Base-by-base conservation (phyloP, 2,888 invertebrate species). In the Chouioia cunea region DNA sequence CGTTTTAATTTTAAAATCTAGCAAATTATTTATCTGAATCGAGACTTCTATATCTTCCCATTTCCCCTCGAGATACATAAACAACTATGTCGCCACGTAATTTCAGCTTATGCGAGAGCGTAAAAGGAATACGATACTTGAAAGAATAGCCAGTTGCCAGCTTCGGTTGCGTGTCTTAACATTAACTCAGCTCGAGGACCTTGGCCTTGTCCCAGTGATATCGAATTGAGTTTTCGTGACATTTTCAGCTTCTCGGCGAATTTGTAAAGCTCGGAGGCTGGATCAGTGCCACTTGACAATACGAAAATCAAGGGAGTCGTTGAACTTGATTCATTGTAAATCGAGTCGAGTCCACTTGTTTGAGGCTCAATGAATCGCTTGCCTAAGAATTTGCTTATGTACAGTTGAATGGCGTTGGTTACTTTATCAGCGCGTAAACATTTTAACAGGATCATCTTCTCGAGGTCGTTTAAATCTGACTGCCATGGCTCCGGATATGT, bases 121-220 rank as follows among this genome's bases (percentile, higher is more conserved):
- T n/a, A n/a, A n/a, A n/a, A n/a, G n/a, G n/a, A n/a, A n/a, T 27
- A 4, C 27, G 27, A 75, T 79, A 91, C 91, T 88, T 93, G 94
- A 83, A 94, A 93, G 83, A 94, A 96, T 0, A 96, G 92, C 96
- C 96, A 97, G 79, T 91, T 92, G 0, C 96, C 96, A 70, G 89
- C 88, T 77, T 94, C 93, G 75, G 90, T 88, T 3, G 95, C 94
- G 58, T 89, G 66, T 12, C 36, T 58, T 0, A 74, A 66, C 71
- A 71, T 66, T 0, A 67, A 88, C 79, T 93, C 93, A 0, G 96
- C 96, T 57, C 93, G 88, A 0, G 94, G 94, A 0, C 96, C 96
- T 83, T 96, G 96, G 0, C 96, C 96, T 83, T 96, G 96, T 0
- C 96, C 96, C 14, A 97, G 87, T 0, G 96, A 96, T 74, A 96